Conservation (phyloP, 2,113 vertebrate species). For the pig (Sus scrofa) region T2T-Sscrofa CM000824.6:169130001-169130500, state of each 20-base stretch:
- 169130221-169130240: slow-evolving; percentile 62
- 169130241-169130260: slow-evolving; percentile 18
- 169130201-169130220: slow-evolving; percentile 54
- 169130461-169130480: background rate
- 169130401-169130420: background rate
- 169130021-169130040: slow-evolving; percentile 44
- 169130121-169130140: slow-evolving; percentile 1
- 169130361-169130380: background rate
- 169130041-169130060: background rate
- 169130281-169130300: slow-evolving; percentile 40
- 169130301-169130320: slow-evolving; percentile 21
- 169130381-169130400: background rate
- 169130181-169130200: slow-evolving; percentile 22
- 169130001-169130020: slow-evolving; percentile 30
- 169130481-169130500: background rate
- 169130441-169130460: background rate
- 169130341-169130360: background rate
- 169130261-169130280: background rate
- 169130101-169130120: slow-evolving; percentile 30
- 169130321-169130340: background rate
- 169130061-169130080: slow-evolving; percentile 38
- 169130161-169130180: background rate
- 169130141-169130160: background rate
- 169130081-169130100: background rate
- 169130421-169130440: background rate